A percentile compares a stretch with the other conserved stretches of the same genome.
Conservation (phyloP, 1,140 invertebrate genomes). For the Drosophila serrata region DNA sequence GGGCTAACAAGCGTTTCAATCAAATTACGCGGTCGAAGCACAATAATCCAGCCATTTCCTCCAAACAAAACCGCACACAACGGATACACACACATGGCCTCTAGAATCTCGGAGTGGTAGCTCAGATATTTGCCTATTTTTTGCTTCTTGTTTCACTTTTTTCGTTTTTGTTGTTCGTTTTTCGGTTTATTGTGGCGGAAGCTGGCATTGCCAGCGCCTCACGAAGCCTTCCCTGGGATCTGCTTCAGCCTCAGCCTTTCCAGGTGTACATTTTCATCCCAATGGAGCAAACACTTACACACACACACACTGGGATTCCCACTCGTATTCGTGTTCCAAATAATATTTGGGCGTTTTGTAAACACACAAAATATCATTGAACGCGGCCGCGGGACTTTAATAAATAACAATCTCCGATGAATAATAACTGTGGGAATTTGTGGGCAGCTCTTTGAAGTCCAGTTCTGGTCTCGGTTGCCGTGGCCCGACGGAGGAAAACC, state of each 20-base stretch:
- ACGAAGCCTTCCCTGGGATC: conserved; percentile 40
- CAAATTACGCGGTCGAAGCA: conserved; percentile 44
- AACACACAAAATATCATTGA: conserved; percentile 44
- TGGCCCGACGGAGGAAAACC: conserved; percentile 19
- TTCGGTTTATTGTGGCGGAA: conserved; percentile 61
- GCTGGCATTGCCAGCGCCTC: conserved; percentile 33
- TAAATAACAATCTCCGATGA: conserved; percentile 47
- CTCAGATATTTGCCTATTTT: conserved; percentile 65
- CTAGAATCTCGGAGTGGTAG: conserved; percentile 40
- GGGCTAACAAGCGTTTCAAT: conserved; percentile 56
- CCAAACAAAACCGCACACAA: conserved; percentile 24
- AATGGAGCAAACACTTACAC: conserved; percentile 56
- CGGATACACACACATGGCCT: conserved; percentile 41
- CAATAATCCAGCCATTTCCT: conserved; percentile 46
- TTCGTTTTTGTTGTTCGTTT: conserved; percentile 31
- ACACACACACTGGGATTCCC: conserved; percentile 26
- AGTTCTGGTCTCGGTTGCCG: conserved; percentile 36
- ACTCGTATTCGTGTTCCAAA: conserved; percentile 12
- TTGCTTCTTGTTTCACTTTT: conserved; percentile 8
- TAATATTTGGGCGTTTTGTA: conserved; percentile 44
- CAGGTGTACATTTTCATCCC: conserved; percentile 73
- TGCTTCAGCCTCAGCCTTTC: conserved; percentile 19
- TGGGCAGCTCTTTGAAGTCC: conserved; percentile 34
- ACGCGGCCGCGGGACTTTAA: conserved; percentile 26
- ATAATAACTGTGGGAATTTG: conserved; percentile 53